phyloP scores from a whole-genome alignment of 2,797 vertebrate genomes.

The Clarias fuscus region DNA sequence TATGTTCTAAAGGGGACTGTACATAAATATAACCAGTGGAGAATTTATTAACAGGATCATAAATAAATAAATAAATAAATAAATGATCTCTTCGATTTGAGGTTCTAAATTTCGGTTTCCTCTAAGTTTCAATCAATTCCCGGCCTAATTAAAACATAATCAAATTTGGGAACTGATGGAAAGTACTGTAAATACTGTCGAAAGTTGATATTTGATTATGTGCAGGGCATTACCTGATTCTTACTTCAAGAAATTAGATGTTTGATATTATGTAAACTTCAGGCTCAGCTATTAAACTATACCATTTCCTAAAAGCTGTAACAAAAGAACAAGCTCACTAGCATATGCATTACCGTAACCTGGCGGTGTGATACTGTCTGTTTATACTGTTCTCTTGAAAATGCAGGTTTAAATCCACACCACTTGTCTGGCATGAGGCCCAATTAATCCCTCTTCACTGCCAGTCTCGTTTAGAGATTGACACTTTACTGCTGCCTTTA shows the following conservation, averaged over 20 bases:
- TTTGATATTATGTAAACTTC: neutral
- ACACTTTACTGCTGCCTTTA: constrained; percentile 59
- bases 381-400: constrained; percentile 27
- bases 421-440: constrained; percentile 36
- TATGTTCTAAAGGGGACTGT: no score
- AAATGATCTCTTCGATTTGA: no score
- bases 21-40: no score
- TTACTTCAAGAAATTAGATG: neutral
- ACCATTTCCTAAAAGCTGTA: constrained; percentile 5
- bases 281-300: neutral
- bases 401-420: constrained; percentile 11
- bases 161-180: neutral
- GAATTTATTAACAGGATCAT: no score
- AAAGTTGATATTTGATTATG: neutral
- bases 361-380: constrained; percentile 5
- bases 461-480: constrained; percentile 23
- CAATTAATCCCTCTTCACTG: constrained; percentile 35
- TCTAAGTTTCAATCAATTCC: no score
- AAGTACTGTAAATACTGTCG: no score
- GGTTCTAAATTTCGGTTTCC: no score
- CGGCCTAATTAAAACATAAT: neutral
- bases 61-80: no score
- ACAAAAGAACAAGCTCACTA: neutral
- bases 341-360: neutral
- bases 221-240: neutral